Percentiles rank a stretch among this genome's conserved stretches.
phyloP scores from a whole-genome alignment of 64 coral and sea anemone species.

The Actinia tenebrosa region DNA sequence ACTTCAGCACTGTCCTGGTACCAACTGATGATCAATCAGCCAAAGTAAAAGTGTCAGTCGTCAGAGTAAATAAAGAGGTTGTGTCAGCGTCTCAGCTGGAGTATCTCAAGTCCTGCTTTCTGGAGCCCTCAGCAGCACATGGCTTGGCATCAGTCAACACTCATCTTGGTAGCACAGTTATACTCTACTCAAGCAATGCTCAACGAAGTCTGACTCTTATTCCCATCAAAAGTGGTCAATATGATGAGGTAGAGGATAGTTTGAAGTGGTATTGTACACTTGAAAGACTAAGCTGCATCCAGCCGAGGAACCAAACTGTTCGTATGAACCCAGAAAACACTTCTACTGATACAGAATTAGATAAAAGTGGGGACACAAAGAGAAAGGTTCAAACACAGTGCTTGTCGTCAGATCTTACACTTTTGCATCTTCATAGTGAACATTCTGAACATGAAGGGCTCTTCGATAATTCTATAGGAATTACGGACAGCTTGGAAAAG shows the following conservation, averaged over 20 bases:
- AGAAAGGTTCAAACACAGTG: background rate
- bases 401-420: background rate
- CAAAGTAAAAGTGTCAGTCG: constrained; percentile 53
- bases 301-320: background rate
- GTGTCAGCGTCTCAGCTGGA: constrained; percentile 39
- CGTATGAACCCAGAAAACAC: background rate
- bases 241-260: constrained; percentile 33
- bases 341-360: background rate
- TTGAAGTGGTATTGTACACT: constrained; percentile 52
- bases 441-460: background rate
- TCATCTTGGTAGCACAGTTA: constrained; percentile 37
- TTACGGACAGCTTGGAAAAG: background rate
- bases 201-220: constrained; percentile 55
- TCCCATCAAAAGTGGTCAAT: constrained; percentile 44
- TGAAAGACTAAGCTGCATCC: constrained; percentile 47
- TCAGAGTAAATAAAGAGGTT: constrained; percentile 29
- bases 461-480: background rate
- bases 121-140: constrained; percentile 31
- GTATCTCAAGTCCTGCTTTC: constrained; percentile 39
- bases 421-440: background rate
- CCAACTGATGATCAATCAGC: constrained; percentile 25
- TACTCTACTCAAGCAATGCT: constrained; percentile 24
- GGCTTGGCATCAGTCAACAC: constrained; percentile 35
- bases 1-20: constrained; percentile 60
- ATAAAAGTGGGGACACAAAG: background rate